These are phyloP conservation scores for Drosophila merina DNA, from an alignment of 2,888 invertebrate species.

Conservation along the genomic window DNA sequence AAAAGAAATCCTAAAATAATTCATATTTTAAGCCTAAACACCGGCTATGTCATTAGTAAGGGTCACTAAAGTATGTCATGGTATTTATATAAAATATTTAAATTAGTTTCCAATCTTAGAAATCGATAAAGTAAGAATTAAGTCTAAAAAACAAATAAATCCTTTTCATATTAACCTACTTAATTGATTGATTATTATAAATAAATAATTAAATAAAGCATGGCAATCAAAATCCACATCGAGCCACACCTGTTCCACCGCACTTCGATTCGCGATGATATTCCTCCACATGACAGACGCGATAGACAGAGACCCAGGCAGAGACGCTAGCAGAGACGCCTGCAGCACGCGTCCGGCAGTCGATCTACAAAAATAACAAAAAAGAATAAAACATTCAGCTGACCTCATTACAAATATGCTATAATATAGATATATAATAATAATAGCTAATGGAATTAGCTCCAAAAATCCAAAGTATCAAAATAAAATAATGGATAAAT, in stretches of 20 bases:
- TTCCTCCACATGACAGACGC: constrained; percentile 44
- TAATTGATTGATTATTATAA: constrained; percentile 35
- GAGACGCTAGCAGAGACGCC: constrained; percentile 11
- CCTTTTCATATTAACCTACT: constrained; percentile 10
- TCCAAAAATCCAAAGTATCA: background rate
- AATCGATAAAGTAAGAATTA: background rate
- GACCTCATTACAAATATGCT: constrained; percentile 47
- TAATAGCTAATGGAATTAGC: constrained; percentile 23
- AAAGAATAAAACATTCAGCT: constrained; percentile 33
- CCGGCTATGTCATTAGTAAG: background rate
- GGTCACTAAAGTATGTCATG: background rate
- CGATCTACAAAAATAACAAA: constrained; percentile 52
- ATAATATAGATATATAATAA: constrained; percentile 43
- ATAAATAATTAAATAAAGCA: constrained; percentile 26
- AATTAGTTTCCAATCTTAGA: background rate
- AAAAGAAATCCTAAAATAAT: background rate
- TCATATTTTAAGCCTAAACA: background rate
- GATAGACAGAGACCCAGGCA: constrained; percentile 26
- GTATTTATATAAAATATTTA: background rate
- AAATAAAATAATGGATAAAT: too few species aligned
- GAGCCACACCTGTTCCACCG: constrained; percentile 61
- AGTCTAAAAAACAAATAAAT: background rate
- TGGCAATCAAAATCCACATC: constrained; percentile 43
- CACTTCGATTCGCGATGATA: constrained; percentile 43
- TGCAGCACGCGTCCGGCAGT: constrained; percentile 13